A percentile compares a stretch with the other conserved stretches of the same genome.
These are phyloP conservation scores for Halcyon malimbica DNA, from an alignment of 2,113 vertebrate genomes.

Conservation along the genomic window DNA sequence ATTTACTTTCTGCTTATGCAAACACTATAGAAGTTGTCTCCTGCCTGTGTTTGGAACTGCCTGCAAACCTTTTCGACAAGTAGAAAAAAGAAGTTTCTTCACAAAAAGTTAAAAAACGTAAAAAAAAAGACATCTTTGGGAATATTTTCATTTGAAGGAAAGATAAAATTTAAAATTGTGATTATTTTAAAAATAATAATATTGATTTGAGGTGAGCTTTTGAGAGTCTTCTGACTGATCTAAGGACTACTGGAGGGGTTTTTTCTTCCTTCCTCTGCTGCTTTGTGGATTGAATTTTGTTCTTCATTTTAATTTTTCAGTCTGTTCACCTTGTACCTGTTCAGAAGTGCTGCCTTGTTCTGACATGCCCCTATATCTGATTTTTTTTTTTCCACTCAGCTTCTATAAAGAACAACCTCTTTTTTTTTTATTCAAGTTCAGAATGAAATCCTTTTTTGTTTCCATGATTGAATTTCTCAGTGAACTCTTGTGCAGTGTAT, in stretches of 20 bases:
- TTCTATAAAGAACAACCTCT: constrained; percentile 15
- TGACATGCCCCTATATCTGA: neutral
- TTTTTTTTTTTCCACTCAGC: constrained; percentile 4
- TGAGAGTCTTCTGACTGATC: neutral
- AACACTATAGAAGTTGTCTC: neutral
- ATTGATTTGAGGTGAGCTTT: neutral
- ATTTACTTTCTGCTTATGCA: neutral
- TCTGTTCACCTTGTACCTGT: neutral
- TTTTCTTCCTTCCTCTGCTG: neutral
- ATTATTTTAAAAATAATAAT: neutral
- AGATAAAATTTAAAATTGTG: neutral
- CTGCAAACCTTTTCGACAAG: neutral
- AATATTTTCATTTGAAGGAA: neutral
- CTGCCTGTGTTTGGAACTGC: neutral
- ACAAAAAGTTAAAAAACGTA: neutral
- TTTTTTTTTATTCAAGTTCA: constrained; percentile 46
- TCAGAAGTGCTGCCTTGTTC: constrained; percentile 11
- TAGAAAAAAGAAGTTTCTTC: neutral
- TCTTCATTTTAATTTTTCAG: constrained; percentile 4
- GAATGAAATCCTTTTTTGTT: constrained; percentile 18
- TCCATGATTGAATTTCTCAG: constrained; percentile 5
- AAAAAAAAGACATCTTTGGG: neutral
- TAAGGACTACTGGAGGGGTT: neutral
- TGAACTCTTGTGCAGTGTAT: neutral
- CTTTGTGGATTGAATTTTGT: neutral